These are phyloP conservation scores for Cordilura impudica DNA, from an alignment of 2,888 invertebrate genomes.

Conservation along the genomic window DNA sequence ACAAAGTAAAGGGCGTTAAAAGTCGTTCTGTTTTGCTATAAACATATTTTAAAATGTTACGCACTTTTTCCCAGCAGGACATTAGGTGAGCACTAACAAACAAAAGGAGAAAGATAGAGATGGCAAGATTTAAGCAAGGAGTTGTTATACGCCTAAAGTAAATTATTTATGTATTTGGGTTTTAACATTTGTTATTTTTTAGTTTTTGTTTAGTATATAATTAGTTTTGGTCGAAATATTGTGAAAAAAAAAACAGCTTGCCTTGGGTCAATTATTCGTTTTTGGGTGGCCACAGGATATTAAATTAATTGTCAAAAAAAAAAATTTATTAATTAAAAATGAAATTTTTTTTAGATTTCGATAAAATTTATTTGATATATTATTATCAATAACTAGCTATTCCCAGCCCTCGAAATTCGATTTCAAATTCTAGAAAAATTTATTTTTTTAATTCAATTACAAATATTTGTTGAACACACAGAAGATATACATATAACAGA, in stretches of 20 bases:
- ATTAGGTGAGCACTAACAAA: neutral
- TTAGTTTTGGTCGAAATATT: conserved; percentile 55
- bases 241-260: conserved; percentile 32
- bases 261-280: neutral
- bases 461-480: too few species aligned
- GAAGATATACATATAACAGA: too few species aligned
- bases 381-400: too few species aligned
- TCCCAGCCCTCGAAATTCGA: too few species aligned
- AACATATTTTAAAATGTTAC: conserved; percentile 40
- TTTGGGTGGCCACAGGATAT: conserved; percentile 26
- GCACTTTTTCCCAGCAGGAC: conserved; percentile 46
- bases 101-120: too few species aligned
- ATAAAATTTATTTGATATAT: too few species aligned
- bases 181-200: conserved; percentile 18
- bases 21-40: neutral
- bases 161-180: conserved; percentile 4
- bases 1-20: conserved; percentile 31
- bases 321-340: too few species aligned
- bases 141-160: conserved; percentile 10
- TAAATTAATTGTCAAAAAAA: neutral
- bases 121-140: neutral
- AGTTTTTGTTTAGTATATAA: conserved; percentile 13
- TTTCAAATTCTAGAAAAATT: too few species aligned
- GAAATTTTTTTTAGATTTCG: too few species aligned
- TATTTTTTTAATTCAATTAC: too few species aligned